phyloP scores from a whole-genome alignment of 2,888 invertebrate species.

The Xylocampa areola region DNA sequence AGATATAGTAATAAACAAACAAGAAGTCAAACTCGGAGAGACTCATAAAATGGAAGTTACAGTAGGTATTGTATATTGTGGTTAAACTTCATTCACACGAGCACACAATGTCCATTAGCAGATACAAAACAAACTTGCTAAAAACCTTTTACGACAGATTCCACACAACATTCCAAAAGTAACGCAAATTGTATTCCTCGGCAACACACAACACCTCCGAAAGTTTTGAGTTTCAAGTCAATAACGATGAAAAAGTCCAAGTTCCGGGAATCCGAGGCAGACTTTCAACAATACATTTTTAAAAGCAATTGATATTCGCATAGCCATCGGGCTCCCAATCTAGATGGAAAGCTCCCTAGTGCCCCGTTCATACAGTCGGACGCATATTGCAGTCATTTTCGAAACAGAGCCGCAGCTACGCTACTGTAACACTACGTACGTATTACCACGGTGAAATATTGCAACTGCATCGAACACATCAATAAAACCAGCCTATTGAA shows the following conservation, averaged over 20 bases:
- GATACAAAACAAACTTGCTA: constrained; percentile 2
- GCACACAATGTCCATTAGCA: neutral
- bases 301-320: constrained; percentile 68
- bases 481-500: constrained; percentile 47
- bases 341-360: constrained; percentile 67
- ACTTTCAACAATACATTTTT: constrained; percentile 63
- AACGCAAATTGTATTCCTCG: constrained; percentile 29
- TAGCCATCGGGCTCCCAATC: constrained; percentile 64
- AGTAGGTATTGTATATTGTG: too few relatives aligned
- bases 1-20: too few relatives aligned
- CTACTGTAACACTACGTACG: constrained; percentile 37
- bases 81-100: neutral
- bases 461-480: constrained; percentile 59
- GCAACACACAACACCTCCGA: constrained; percentile 24
- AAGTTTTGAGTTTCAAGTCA: constrained; percentile 45
- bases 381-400: constrained; percentile 69
- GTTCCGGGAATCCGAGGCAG: constrained; percentile 33
- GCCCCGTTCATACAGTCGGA: constrained; percentile 62
- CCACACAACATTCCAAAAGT: constrained; percentile 17
- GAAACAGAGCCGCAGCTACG: constrained; percentile 54
- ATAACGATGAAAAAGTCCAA: constrained; percentile 42
- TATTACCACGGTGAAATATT: constrained; percentile 60
- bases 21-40: too few relatives aligned
- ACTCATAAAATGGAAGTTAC: too few relatives aligned
- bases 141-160: constrained; percentile 10